Percentiles rank a stretch among this genome's conserved stretches.
Conservation (phyloP, 2,113 vertebrate species). For the Rafetus swinhoei region DNA sequence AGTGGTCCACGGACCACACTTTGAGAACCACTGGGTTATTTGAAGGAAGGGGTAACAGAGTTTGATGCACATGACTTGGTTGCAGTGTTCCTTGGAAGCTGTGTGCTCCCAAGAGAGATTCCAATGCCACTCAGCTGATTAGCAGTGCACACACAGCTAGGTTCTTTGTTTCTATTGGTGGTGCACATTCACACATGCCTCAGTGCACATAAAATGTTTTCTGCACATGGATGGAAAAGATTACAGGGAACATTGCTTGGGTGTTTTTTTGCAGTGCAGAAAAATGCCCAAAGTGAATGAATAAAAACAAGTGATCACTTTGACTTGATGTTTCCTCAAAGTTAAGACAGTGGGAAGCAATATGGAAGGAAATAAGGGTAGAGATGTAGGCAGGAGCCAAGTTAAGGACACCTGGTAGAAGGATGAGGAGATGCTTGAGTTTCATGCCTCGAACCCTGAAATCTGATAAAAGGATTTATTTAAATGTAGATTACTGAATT, state of each 20-base stretch:
- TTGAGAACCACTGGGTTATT: not conserved
- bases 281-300: slow-evolving; percentile 14
- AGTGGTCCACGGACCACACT: too few species aligned
- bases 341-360: slow-evolving; percentile 1
- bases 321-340: not conserved
- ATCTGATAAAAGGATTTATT: not conserved
- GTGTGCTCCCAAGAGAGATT: too few species aligned
- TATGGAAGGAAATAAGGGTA: not conserved
- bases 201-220: too few species aligned
- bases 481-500: not conserved
- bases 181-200: too few species aligned
- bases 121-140: too few species aligned
- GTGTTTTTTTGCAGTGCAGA: slow-evolving; percentile 31
- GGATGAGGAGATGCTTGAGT: not conserved
- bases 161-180: too few species aligned
- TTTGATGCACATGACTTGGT: not conserved
- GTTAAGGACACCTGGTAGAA: not conserved
- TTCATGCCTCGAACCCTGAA: not conserved
- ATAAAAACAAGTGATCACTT: slow-evolving; percentile 25
- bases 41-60: slow-evolving; percentile 29
- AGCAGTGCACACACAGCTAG: too few species aligned
- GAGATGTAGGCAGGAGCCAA: not conserved
- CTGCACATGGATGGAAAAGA: too few species aligned
- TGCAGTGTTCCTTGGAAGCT: too few species aligned
- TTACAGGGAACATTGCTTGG: not conserved